Evolutionary conservation across 37 sponge, comb jelly and placozoan genomes (phyloP).

Genomic region (Axinella damicornis): DNA sequence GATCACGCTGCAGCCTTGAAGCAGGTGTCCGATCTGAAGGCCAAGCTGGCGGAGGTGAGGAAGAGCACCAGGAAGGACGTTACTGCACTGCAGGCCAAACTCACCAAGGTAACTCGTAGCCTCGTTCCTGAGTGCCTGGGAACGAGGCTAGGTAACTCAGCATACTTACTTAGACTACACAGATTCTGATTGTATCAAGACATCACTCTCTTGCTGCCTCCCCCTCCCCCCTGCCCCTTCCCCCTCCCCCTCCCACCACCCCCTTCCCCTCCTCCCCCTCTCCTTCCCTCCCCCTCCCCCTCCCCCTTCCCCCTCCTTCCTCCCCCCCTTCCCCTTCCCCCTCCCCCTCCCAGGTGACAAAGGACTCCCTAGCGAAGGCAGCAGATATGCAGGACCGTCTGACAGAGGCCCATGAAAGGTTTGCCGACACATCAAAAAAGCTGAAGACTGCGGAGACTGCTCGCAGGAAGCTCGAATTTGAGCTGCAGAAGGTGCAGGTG

Average conservation of each 20-base stretch:
- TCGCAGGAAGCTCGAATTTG: constrained; percentile 1
- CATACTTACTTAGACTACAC: too few relatives aligned
- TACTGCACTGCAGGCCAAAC: constrained; percentile 41
- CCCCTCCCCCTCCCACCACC: too few relatives aligned
- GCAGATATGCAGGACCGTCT: constrained; percentile 45
- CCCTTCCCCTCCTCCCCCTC: too few relatives aligned
- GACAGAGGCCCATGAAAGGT: constrained; percentile 14
- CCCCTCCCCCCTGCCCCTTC: too few relatives aligned
- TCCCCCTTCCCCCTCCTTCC: too few relatives aligned
- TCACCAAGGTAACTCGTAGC: constrained; percentile 32
- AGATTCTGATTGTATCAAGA: too few relatives aligned
- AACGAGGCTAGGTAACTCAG: too few relatives aligned
- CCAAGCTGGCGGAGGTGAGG: constrained; percentile 51
- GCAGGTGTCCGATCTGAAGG: constrained; percentile 43
- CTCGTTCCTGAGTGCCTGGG: too few relatives aligned
- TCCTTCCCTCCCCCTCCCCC: too few relatives aligned
- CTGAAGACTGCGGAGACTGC: constrained; percentile 14
- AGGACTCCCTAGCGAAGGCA: constrained; percentile 36
- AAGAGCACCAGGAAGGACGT: constrained; percentile 57
- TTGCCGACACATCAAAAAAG: constrained; percentile 22
- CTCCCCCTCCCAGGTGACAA: constrained; percentile 50
- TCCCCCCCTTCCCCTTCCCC: too few relatives aligned
- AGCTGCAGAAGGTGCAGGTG: constrained; percentile 29
- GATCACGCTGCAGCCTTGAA: constrained; percentile 35
- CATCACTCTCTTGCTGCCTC: too few relatives aligned